A percentile compares a stretch with the other conserved stretches of the same genome.
Conservation (phyloP, 1,140 invertebrate genomes). For the Penaeus chinensis region DNA sequence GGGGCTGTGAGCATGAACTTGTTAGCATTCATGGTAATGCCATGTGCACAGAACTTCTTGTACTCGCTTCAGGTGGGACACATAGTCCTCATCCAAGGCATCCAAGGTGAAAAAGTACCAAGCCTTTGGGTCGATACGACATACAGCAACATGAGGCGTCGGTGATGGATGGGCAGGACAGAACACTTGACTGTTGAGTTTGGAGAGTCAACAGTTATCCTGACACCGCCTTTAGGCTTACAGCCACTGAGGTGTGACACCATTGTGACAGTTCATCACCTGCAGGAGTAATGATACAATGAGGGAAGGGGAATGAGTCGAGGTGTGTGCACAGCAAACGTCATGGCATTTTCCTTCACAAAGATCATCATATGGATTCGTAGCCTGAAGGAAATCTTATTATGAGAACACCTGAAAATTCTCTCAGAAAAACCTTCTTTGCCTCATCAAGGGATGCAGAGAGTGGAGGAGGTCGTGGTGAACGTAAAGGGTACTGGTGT, state of each 20-base stretch:
- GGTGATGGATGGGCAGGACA: not conserved
- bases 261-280: not conserved
- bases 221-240: not conserved
- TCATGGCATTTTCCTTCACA: not conserved
- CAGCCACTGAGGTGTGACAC: not conserved
- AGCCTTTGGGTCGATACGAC: not conserved
- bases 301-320: not conserved
- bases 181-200: not conserved
- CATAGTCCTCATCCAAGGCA: not conserved
- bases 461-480: no score
- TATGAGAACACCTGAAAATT: no score
- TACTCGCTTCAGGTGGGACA: not conserved
- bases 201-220: slow-evolving; percentile 3
- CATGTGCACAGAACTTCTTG: not conserved
- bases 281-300: not conserved
- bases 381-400: no score
- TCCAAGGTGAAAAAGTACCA: not conserved
- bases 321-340: no score
- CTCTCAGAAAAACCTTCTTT: no score
- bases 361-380: not conserved
- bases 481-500: no score
- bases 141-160: not conserved
- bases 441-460: no score
- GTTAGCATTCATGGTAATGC: no score
- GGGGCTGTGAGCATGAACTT: no score